Evolutionary conservation across 2,888 invertebrate genomes (phyloP).

Genomic region (Sipha maydis): DNA sequence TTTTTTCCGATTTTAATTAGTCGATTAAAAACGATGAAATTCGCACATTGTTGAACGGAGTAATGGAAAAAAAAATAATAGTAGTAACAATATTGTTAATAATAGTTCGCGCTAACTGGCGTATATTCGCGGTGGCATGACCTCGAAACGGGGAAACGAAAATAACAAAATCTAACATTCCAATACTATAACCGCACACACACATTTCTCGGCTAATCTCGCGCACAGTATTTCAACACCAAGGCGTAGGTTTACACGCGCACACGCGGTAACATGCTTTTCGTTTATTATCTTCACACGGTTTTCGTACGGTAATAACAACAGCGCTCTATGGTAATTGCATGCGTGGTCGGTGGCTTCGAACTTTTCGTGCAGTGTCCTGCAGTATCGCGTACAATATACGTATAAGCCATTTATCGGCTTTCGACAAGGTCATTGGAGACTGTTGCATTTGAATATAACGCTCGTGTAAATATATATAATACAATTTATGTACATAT

Average conservation of each 20-base stretch:
- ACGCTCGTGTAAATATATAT: neutral
- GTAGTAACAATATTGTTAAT: no score
- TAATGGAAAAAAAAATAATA: no score
- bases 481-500: neutral
- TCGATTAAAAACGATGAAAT: neutral
- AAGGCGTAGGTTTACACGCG: neutral
- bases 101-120: neutral
- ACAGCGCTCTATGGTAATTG: neutral
- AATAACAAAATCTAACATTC: neutral
- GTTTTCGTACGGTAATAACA: neutral
- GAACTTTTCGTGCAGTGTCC: neutral
- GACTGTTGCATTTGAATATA: constrained; percentile 9
- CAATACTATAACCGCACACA: neutral
- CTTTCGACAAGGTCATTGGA: constrained; percentile 39
- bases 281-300: constrained; percentile 14
- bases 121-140: neutral
- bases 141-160: neutral
- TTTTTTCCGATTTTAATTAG: neutral
- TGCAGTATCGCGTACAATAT: neutral
- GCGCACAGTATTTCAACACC: neutral
- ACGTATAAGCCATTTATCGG: constrained; percentile 11
- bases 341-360: neutral
- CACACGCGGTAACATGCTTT: neutral
- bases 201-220: neutral
- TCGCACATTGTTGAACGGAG: neutral